Base-by-base conservation (phyloP, 1,140 invertebrate species). In the Agrilus planipennis region DNA sequence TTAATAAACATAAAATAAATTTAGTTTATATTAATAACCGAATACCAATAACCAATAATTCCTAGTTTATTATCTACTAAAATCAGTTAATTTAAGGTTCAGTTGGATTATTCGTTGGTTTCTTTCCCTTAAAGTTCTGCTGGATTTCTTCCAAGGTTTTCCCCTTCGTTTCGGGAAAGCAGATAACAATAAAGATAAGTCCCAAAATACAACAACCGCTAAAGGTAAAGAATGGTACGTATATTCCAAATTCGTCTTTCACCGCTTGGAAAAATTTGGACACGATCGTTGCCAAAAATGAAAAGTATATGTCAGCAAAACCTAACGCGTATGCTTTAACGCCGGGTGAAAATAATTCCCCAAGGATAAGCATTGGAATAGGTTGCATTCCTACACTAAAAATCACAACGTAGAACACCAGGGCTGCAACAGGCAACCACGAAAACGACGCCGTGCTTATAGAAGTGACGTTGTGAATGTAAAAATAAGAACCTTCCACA, bases 111-210 rank as follows among this genome's bases (percentile, higher is more conserved):
- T n/a, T n/a, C n/a, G n/a, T n/a, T n/a, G n/a, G n/a, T n/a, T n/a
- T n/a, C n/a, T n/a, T n/a, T n/a, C n/a, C n/a, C n/a, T n/a, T n/a
- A n/a, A n/a, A n/a, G n/a, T 36, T 21, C 16, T 47, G 35, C 28
- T 61, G 59, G 17, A 61, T 61, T 42, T 61, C 59, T 41, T 77
- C 74, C 28, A 87, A 71, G 1, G 78, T 77, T 55, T 82, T 84
- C 9, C 81, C 81, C 62, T 88, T 89, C 0, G 85, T 90, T 63
- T 90, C 86, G 0, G 84, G 83, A 15, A 88, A 65, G 28, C 71
- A 68, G 3, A 70, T 60, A 16, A 77, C 61, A 30, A 78, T 71
- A 52, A 78, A 86, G 12, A 79, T 39, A 1, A 77, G 53, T 5
- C 79, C 71, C 2, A 77, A 29, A 0, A 76, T 49, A 17, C 79